Evolutionary conservation across 2,888 invertebrate species (phyloP).

Genomic region (Laothoe populi): DNA sequence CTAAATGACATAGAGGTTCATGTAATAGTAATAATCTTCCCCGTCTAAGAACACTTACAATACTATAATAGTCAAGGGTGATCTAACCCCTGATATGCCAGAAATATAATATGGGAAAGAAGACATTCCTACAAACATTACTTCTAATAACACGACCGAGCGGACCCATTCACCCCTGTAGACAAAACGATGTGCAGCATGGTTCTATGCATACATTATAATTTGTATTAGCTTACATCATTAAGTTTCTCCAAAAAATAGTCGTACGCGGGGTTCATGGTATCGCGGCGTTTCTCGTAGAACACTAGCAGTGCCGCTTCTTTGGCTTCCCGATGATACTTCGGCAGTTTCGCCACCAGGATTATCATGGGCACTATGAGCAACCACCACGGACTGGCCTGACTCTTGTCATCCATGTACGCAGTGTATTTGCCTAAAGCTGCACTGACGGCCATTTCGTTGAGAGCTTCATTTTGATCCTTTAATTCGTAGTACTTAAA

Average conservation of each 20-base stretch:
- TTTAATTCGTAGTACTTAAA: slow-evolving; percentile 19
- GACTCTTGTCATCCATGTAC: slow-evolving; percentile 22
- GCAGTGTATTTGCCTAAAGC: slow-evolving; percentile 20
- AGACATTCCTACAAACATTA: too few relatives aligned
- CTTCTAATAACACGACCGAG: too few relatives aligned
- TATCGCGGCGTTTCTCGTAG: slow-evolving; percentile 17
- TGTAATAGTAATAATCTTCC: too few relatives aligned
- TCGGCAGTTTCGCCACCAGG: background rate
- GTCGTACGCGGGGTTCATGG: background rate
- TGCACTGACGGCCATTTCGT: slow-evolving; percentile 14
- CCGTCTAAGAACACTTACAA: too few relatives aligned
- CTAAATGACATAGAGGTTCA: too few relatives aligned
- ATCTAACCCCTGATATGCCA: too few relatives aligned
- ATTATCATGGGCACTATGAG: slow-evolving; percentile 24
- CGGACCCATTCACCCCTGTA: slow-evolving; percentile 24
- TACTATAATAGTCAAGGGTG: too few relatives aligned
- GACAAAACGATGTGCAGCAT: background rate
- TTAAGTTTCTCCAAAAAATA: background rate
- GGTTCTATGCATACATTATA: too few relatives aligned
- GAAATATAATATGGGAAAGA: too few relatives aligned
- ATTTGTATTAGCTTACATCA: slow-evolving; percentile 4
- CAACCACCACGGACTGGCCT: slow-evolving; percentile 27
- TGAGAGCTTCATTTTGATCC: slow-evolving; percentile 8
- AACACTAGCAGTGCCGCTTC: slow-evolving; percentile 19
- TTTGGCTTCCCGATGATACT: slow-evolving; percentile 24